Base-by-base conservation (phyloP, 2,888 invertebrate species). In the Dichetophora obliterata region DNA sequence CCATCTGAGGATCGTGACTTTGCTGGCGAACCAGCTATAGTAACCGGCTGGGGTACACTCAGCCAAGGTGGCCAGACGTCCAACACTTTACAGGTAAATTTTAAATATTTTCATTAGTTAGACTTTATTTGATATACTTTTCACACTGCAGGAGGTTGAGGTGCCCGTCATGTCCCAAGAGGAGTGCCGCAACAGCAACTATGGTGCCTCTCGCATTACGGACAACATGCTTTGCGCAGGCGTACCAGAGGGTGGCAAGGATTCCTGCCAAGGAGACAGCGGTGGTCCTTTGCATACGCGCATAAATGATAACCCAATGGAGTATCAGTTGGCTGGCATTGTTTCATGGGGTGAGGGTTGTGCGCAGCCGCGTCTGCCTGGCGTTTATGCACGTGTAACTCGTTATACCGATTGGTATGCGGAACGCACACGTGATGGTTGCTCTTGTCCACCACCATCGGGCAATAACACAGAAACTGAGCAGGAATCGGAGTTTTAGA, bases 331-430 rank as follows among this genome's bases (percentile, higher is more conserved):
- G 63, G 85, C 87, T 92, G 95, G 95, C 31, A 91, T 95, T 16
- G 95, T 95, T 0, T 95, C 95, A 0, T 89, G 89, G 89, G 89
- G 89, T 57, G 87, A 88, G 69, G 89, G 89, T 19, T 89, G 88
- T 70, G 89, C 89, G 24, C 83, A 88, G 82, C 92, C 93, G 0
- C 92, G 93, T 81, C 92, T 92, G 79, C 96, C 96, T 0, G 96
- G 96, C 1, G 95, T 96, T 4, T 96, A 96, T 86, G 91, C 94
- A 0, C 90, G 96, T 57, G 95, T 95, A n/a, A 95, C 94, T 87
- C 91, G 94, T 78, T 96, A 93, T 68, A 84, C 84, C 66, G 82
- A 92, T 0, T 95, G 95, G 95, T 91, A 94, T 61, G 90, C 90
- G 80, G 90, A 90, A 68, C 93, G 93, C 85, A 94, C 94, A 0